Base-by-base conservation (phyloP, 2,113 vertebrate genomes). In the Catharus bicknelli region DNA sequence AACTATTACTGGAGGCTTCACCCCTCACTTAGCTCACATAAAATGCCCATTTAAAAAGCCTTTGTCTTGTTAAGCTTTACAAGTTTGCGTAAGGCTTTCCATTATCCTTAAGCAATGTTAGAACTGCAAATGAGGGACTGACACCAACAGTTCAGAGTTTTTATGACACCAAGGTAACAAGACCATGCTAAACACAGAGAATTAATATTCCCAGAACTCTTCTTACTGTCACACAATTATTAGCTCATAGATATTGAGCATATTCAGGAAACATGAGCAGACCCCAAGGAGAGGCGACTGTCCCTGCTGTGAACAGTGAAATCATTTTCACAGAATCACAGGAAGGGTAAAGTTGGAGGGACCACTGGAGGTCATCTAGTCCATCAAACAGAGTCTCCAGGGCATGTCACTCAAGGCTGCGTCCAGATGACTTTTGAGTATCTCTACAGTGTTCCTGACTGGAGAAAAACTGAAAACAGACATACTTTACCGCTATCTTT, bases 51-150 rank as follows among this genome's bases (percentile, higher is more conserved):
- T 96, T 95, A 93, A 94, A 96, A 95, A 90, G 59, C 55, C 62
- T 97, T 97, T 92, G 82, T 97, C 95, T 94, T 96, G 86, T 86
- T 95, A 96, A 96, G 95, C 47, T 97, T 94, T 96, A 85, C 86
- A 97, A 94, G 63, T 93, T 96, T 94, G 43, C 89, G 45, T 73
- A 88, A 57, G 67, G 86, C 42, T 94, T 97, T 96, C 91, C 59
- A 95, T 96, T 86, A 86, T 88, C 81, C 77, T 95, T 96, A 94
- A 88, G 67, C 47, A 93, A 86, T 78, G 91, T 95, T 92, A 96
- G 91, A 96, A 92, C 63, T 66, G 90, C 77, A 95, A 95, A 93
- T 72, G 54, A 75, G 30, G 42, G 11, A 43, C n/a, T 83, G 59
- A 90, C 88, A 90, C n/a, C 32, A 93, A 81, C 30, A 80, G 64